phyloP scores from a whole-genome alignment of 1,140 invertebrate genomes.

The Colletes gigas region DNA sequence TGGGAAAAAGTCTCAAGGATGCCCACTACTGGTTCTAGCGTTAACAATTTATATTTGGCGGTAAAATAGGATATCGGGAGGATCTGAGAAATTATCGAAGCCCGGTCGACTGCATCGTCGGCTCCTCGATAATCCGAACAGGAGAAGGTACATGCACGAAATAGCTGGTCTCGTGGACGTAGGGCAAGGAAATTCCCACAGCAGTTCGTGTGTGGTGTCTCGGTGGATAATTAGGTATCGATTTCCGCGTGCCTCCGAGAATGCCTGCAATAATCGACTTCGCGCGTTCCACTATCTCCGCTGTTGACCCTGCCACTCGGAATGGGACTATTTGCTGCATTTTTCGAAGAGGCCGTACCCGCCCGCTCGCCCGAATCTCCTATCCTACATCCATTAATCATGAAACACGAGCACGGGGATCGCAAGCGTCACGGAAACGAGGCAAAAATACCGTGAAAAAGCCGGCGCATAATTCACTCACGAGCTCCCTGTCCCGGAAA shows the following conservation, averaged over 20 bases:
- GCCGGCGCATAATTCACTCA: conserved; percentile 28
- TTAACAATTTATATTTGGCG: neutral
- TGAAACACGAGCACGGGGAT: conserved; percentile 1
- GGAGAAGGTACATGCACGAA: conserved; percentile 18
- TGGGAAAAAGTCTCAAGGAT: too few relatives aligned
- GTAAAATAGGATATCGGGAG: neutral
- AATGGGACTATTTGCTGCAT: conserved; percentile 26
- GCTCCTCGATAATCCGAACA: conserved; percentile 11
- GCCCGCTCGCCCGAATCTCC: neutral
- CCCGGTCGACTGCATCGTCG: neutral
- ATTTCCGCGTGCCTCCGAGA: conserved; percentile 40
- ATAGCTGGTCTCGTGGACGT: conserved; percentile 13
- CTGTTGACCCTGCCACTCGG: conserved; percentile 20
- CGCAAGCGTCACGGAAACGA: conserved; percentile 33
- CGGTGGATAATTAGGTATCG: conserved; percentile 50
- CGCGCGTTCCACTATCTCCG: conserved; percentile 32
- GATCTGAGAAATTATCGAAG: neutral
- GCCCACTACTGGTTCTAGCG: too few relatives aligned
- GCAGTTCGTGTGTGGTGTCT: conserved; percentile 21
- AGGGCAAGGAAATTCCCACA: conserved; percentile 23
- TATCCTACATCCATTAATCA: conserved; percentile 42
- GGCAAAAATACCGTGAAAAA: conserved; percentile 38
- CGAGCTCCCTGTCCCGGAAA: neutral
- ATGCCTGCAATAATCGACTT: conserved; percentile 50
- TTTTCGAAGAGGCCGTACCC: conserved; percentile 7